Conservation (phyloP, 2,797 vertebrate species). For the Nyctibius grandis region DNA sequence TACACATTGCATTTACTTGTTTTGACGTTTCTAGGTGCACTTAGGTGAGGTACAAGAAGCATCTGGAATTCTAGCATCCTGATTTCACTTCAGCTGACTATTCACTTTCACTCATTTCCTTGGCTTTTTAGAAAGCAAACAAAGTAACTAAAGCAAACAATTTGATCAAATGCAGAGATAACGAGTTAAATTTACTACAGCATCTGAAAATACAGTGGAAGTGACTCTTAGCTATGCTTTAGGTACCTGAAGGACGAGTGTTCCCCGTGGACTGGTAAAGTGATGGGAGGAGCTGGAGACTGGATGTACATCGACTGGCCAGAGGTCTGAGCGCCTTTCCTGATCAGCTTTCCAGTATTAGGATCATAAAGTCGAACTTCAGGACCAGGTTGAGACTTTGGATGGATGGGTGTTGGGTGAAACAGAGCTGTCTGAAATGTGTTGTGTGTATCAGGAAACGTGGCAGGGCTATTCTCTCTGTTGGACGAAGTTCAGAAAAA, state of each 20-base stretch:
- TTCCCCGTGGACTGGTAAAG: slow-evolving; percentile 77
- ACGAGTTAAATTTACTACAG: neutral
- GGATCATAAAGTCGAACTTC: slow-evolving; percentile 90
- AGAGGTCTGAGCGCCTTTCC: slow-evolving; percentile 76
- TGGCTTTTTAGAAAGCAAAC: neutral
- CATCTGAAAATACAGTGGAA: neutral
- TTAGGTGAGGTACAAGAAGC: neutral
- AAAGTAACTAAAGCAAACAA: neutral
- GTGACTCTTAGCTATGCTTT: neutral
- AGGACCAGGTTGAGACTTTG: slow-evolving; percentile 75
- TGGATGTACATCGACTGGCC: slow-evolving; percentile 76
- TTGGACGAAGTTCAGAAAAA: neutral
- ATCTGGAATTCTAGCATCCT: neutral
- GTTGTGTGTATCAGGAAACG: slow-evolving; percentile 78
- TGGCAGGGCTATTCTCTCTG: slow-evolving; percentile 88
- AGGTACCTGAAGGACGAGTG: slow-evolving; percentile 88
- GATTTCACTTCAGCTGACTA: neutral
- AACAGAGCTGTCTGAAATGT: slow-evolving; percentile 77
- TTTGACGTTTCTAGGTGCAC: neutral
- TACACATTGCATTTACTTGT: neutral
- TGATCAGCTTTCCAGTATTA: slow-evolving; percentile 92
- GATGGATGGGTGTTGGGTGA: slow-evolving; percentile 83
- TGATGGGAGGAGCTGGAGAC: slow-evolving; percentile 70
- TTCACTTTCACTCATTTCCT: neutral
- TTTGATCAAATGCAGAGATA: neutral